Evolutionary conservation across 1,140 invertebrate genomes (phyloP).

Genomic region (Pollicipes pollicipes): DNA sequence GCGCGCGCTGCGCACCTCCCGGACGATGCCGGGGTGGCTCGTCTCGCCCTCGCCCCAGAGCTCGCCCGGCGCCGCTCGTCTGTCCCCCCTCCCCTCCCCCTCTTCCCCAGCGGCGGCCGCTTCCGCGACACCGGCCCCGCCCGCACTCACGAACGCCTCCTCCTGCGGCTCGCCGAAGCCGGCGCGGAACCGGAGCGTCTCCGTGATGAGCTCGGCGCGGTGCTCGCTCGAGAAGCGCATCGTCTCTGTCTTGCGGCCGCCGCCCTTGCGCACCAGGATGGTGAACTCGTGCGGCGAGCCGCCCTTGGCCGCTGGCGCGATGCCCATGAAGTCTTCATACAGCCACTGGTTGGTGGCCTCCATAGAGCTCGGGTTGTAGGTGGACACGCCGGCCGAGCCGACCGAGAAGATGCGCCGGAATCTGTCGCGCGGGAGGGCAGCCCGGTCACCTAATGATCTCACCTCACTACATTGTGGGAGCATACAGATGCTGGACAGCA

Average conservation of each 20-base stretch:
- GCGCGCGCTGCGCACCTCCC: too few species aligned
- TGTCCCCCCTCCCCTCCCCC: too few species aligned
- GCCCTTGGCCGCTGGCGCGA: slow-evolving; percentile 42
- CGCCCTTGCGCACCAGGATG: slow-evolving; percentile 69
- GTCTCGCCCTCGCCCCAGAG: too few species aligned
- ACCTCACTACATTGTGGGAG: too few species aligned
- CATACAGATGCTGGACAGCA: too few species aligned
- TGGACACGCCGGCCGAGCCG: slow-evolving; percentile 84
- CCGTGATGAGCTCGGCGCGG: slow-evolving; percentile 74
- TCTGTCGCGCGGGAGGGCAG: slow-evolving; percentile 37
- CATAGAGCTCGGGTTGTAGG: slow-evolving; percentile 82
- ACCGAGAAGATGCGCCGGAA: slow-evolving; percentile 97
- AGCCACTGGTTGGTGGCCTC: slow-evolving; percentile 94
- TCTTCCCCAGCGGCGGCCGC: too few species aligned
- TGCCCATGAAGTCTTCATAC: slow-evolving; percentile 60
- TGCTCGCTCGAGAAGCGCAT: slow-evolving; percentile 98
- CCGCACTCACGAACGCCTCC: slow-evolving; percentile 17
- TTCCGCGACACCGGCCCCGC: too few species aligned
- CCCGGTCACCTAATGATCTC: too few species aligned
- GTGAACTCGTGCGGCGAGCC: slow-evolving; percentile 43
- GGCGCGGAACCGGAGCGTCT: slow-evolving; percentile 63
- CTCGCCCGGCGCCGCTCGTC: too few species aligned
- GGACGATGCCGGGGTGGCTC: too few species aligned
- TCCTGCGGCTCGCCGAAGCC: slow-evolving; percentile 38
- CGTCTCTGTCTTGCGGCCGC: slow-evolving; percentile 53